Evolutionary conservation across 2,113 vertebrate genomes (phyloP), one percentile per base, ranked within the genome.

Genomic region (Paramormyrops kingsleyae): DNA sequence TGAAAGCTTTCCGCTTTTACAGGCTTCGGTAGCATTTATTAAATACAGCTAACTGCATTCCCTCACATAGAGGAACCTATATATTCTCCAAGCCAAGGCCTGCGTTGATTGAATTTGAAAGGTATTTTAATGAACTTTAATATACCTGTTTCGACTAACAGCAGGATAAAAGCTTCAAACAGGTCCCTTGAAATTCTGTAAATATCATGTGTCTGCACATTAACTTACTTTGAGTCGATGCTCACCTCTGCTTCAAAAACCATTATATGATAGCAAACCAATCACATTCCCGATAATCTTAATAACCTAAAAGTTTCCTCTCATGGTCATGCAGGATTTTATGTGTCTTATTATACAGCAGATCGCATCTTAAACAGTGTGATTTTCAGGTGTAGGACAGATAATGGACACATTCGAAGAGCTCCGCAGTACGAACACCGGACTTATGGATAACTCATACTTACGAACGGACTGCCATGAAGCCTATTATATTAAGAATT

Each of bases 251-350:
- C 27, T 56, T 80, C 47, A 5, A 19, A 87, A 87, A 2, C 15
- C 39, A 46, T 17, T 77, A 44, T 80, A 53, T 27, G 46, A 59
- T 56, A 77, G 62, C 53, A 80, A 87, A 42, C 85, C 62, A 42
- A 52, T 52, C 47, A 52, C 46, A 19, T 52, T 52, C 74, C 21
- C 13, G n/a, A 47, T 59, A 44, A 42, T 77, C 31, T 24, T 77
- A 4, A 59, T 87, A 90, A 88, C 74, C 80, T 74, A 80, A 90
- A 90, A 87, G 89, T 85, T 88, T 83, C 80, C 85, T 90, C 47
- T 90, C 59, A 70, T 39, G 85, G 66, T 87, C 53, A 17, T 2
- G 12, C 42, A 8, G 21, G 53, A 88, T 66, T 62, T n/a, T 88
- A 24, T 44, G 19, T 62, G 56, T 62, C 39, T 46, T 62, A 53